Base-by-base conservation (phyloP, 2,888 invertebrate species). In the Laothoe populi region DNA sequence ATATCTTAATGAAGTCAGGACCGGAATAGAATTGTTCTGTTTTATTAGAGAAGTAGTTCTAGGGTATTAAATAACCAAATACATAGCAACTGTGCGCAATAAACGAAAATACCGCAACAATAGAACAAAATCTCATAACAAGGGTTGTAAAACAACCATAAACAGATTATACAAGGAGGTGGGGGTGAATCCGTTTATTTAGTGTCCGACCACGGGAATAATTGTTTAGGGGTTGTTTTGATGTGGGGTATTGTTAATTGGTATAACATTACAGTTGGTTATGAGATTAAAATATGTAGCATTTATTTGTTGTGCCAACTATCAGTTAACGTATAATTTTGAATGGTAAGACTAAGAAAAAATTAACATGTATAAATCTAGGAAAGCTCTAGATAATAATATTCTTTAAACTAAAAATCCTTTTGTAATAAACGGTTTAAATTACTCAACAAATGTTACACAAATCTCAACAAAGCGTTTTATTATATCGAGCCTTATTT, bases 71-170 rank as follows among this genome's bases (percentile, higher is more conserved):
- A 53, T 11, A 19, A 24, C 7, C 19, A 53, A 53, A 35, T 53
- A 53, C 31, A 53, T 53, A 53, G 35, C 35, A 53, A 49, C 24
- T 23, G 13, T n/a, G 45, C n/a, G 24, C n/a, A 53, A 53, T 53
- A 53, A 21, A 35, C 10, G 19, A 53, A 35, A 53, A 31, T 19
- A 53, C 53, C 59, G 13, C 21, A 35, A 35, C 46, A 45, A 46
- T 59, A 59, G 59, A 58, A 5, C 13, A 42, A 8, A 10, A 44
- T 44, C 46, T 46, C 46, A 21, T 59, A 35, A 46, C 46, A 21
- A 21, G 46, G 59, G 59, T 44, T 31, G 59, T 59, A 35, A 46
- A 59, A 59, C 45, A 58, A 59, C 59, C 59, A 59, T 59, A 59
- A 59, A 59, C 59, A 59, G 59, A 46, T 59, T 59, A 59, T n/a